These are phyloP conservation scores for Chamaea fasciata DNA, from an alignment of 2,113 vertebrate species.

Conservation along the genomic window DNA sequence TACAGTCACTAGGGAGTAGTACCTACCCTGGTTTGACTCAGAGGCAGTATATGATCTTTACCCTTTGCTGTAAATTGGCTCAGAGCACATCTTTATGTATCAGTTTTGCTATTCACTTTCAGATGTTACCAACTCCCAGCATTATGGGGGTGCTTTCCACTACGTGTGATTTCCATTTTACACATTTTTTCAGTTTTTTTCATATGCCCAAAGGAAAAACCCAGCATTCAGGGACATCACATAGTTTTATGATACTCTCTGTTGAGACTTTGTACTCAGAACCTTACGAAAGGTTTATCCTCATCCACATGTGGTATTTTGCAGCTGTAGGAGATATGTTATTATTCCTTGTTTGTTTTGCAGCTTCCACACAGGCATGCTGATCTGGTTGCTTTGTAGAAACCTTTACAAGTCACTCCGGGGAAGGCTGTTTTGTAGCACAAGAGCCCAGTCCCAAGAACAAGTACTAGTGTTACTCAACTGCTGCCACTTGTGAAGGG, in stretches of 20 bases:
- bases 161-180: conserved; percentile 57
- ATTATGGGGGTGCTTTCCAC: neutral
- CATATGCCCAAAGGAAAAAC: neutral
- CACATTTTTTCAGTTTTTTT: conserved; percentile 18
- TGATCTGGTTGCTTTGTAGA: neutral
- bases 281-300: conserved; percentile 16
- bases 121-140: conserved; percentile 39
- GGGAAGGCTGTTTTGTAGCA: neutral
- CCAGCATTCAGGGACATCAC: neutral
- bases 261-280: neutral
- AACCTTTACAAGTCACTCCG: neutral
- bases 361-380: neutral
- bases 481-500: neutral
- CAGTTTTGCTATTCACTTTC: conserved; percentile 43
- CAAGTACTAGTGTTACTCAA: accelerated
- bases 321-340: neutral
- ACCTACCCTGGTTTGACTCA: conserved; percentile 14
- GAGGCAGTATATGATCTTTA: conserved; percentile 26
- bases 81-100: conserved; percentile 51
- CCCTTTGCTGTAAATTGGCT: conserved; percentile 43
- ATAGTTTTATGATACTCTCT: neutral
- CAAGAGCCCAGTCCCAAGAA: neutral
- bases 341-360: conserved; percentile 5
- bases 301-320: neutral
- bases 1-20: neutral